A percentile compares a stretch with the other conserved stretches of the same genome.
These are phyloP conservation scores for Xerus inauris DNA, from an alignment of 2,113 vertebrate species.

Conservation along the genomic window DNA sequence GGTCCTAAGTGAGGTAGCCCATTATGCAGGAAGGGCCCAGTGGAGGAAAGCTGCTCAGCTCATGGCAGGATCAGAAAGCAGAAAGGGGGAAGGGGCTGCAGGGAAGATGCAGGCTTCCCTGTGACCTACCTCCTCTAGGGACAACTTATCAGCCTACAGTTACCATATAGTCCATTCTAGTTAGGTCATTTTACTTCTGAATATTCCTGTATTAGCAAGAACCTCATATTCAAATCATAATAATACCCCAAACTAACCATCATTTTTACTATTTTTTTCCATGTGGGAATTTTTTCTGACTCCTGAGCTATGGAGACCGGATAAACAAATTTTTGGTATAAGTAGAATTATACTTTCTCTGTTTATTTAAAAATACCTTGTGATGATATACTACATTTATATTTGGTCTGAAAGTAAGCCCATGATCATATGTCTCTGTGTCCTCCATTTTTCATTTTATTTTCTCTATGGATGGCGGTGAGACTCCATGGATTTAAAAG, in stretches of 20 bases:
- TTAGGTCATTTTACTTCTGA: too few species aligned
- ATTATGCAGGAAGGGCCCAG: too few species aligned
- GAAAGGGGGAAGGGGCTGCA: too few species aligned
- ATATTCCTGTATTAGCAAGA: too few species aligned
- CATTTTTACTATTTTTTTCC: background rate
- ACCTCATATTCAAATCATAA: too few species aligned
- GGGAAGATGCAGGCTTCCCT: too few species aligned
- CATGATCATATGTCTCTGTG: slow-evolving; percentile 13
- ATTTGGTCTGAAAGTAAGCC: slow-evolving; percentile 53
- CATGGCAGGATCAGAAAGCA: too few species aligned
- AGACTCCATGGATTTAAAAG: slow-evolving; percentile 56
- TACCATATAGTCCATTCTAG: too few species aligned
- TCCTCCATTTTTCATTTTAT: slow-evolving; percentile 53
- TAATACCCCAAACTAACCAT: background rate
- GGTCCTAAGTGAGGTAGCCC: too few species aligned
- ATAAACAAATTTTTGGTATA: slow-evolving; percentile 18
- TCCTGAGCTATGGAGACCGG: slow-evolving; percentile 21
- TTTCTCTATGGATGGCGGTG: slow-evolving; percentile 29
- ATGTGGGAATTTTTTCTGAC: background rate
- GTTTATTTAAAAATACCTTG: slow-evolving; percentile 44
- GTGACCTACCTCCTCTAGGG: too few species aligned
- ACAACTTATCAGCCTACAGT: too few species aligned
- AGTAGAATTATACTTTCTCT: slow-evolving; percentile 44
- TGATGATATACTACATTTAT: background rate
- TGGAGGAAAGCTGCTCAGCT: too few species aligned